Percentiles rank a stretch among this genome's conserved stretches.
Conservation (phyloP, 1,140 invertebrate species). For the Goniozus legneri region DNA sequence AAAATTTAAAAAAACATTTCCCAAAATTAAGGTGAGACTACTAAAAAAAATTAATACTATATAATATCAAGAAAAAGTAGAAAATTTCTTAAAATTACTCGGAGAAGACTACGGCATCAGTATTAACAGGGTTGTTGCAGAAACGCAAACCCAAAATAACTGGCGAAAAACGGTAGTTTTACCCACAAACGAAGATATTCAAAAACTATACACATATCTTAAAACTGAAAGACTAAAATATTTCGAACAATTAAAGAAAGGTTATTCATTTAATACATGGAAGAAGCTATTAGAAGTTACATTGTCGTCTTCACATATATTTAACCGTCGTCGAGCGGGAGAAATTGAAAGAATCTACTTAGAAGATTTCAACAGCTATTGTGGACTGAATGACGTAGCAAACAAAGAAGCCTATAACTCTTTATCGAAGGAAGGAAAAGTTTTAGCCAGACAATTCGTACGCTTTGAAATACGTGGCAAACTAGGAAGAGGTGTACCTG, state of each 20-base stretch:
- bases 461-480: conserved; percentile 8
- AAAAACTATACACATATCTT: conserved; percentile 1
- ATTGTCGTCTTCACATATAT: background rate
- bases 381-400: background rate
- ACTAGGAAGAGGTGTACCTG: conserved; percentile 8
- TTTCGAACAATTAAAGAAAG: background rate
- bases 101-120: conserved; percentile 7
- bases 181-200: conserved; percentile 10
- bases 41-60: too few relatives aligned
- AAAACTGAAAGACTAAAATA: background rate
- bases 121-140: conserved; percentile 6
- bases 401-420: conserved; percentile 5
- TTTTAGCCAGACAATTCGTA: background rate
- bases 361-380: background rate
- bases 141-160: conserved; percentile 9
- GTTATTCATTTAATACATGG: background rate
- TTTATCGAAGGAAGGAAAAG: conserved; percentile 1
- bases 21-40: too few relatives aligned
- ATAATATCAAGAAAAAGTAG: too few relatives aligned
- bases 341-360: background rate
- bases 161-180: conserved; percentile 1
- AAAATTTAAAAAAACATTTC: too few relatives aligned
- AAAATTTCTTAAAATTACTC: conserved; percentile 9
- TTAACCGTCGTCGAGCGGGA: background rate
- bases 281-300: background rate